A percentile compares a stretch with the other conserved stretches of the same genome.
Conservation (phyloP, 2,888 invertebrate species). For the Masnerella sp. region DNA sequence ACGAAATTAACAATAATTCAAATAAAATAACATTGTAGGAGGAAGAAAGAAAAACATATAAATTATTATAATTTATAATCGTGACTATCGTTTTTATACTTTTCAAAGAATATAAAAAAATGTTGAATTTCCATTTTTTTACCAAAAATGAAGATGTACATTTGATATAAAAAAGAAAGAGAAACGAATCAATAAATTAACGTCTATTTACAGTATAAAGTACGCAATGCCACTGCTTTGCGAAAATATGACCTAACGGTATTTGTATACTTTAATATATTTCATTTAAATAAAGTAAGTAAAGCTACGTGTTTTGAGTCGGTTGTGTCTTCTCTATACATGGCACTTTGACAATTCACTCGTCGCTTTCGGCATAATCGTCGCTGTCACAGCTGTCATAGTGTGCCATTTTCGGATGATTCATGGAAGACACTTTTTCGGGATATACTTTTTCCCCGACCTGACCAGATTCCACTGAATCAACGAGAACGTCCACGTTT, state of each 20-base stretch:
- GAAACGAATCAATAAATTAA: slow-evolving; percentile 60
- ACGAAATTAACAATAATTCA: neutral
- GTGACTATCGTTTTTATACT: no score
- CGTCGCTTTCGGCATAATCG: slow-evolving; percentile 76
- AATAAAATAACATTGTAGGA: neutral
- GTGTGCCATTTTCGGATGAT: slow-evolving; percentile 66
- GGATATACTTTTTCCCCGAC: slow-evolving; percentile 49
- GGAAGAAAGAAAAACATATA: no score
- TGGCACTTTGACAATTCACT: slow-evolving; percentile 62
- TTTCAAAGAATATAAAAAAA: slow-evolving; percentile 27
- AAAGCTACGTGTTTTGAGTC: slow-evolving; percentile 32
- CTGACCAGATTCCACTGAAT: slow-evolving; percentile 64
- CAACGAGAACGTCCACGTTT: slow-evolving; percentile 81
- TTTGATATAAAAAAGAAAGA: slow-evolving; percentile 13
- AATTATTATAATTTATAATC: no score
- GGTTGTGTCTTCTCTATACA: slow-evolving; percentile 21
- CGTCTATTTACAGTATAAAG: slow-evolving; percentile 69
- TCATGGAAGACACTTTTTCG: slow-evolving; percentile 55
- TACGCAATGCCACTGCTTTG: slow-evolving; percentile 63
- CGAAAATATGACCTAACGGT: slow-evolving; percentile 61
- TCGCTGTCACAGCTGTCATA: slow-evolving; percentile 76
- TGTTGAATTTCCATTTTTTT: no score
- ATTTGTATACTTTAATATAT: slow-evolving; percentile 6
- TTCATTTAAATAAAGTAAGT: slow-evolving; percentile 25
- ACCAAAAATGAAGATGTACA: no score